phyloP scores from a whole-genome alignment of 2,113 vertebrate species.

The Acrocephalus kingi region DNA sequence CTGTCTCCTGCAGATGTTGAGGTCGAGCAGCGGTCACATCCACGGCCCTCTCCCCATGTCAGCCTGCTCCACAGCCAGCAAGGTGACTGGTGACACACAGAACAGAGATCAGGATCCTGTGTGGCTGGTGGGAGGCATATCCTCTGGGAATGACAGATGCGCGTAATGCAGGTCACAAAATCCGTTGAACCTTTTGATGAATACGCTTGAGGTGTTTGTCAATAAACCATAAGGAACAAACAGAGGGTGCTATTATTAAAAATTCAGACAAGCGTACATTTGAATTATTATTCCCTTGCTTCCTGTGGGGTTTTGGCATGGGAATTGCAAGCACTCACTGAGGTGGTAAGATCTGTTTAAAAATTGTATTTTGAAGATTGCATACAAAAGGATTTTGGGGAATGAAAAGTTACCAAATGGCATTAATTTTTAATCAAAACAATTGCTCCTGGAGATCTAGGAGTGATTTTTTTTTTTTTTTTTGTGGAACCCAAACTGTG shows the following conservation, averaged over 20 bases:
- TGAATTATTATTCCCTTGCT: neutral
- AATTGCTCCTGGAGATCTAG: neutral
- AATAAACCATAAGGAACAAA: neutral
- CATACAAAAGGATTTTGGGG: neutral
- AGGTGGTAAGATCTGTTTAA: neutral
- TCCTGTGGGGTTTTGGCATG: neutral
- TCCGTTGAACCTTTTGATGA: neutral
- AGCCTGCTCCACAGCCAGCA: neutral
- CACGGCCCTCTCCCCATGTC: neutral
- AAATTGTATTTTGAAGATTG: neutral
- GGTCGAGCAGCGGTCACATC: fast-evolving
- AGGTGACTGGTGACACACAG: neutral
- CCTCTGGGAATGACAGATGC: neutral
- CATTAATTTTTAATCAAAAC: constrained; percentile 17
- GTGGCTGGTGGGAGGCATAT: neutral
- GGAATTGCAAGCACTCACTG: neutral
- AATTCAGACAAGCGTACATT: neutral
- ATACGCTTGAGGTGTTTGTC: neutral
- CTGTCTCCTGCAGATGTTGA: neutral
- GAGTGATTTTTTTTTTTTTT: neutral
- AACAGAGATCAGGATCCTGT: neutral
- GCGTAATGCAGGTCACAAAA: neutral
- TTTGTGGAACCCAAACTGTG: neutral
- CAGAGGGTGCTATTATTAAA: neutral
- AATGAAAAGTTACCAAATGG: neutral